These are phyloP conservation scores for Endotricha flammealis DNA, from an alignment of 2,888 invertebrate genomes.

Conservation along the genomic window DNA sequence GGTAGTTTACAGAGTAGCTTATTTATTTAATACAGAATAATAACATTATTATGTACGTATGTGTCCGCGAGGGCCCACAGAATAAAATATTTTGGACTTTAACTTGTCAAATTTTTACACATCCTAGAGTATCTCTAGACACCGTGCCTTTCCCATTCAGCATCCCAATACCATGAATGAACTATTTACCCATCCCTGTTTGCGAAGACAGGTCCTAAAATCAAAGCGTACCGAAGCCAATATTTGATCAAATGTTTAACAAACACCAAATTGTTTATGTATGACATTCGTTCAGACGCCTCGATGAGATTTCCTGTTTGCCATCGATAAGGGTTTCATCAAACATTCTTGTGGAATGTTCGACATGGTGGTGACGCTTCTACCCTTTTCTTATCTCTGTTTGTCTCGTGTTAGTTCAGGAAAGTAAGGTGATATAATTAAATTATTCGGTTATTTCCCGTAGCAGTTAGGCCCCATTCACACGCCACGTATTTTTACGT, in stretches of 20 bases:
- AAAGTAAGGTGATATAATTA: too few species aligned
- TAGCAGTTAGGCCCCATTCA: too few species aligned
- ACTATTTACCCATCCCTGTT: conserved; percentile 23
- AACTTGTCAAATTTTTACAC: too few species aligned
- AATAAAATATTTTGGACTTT: too few species aligned
- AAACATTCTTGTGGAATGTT: conserved; percentile 43
- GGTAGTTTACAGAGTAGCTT: too few species aligned
- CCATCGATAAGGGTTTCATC: conserved; percentile 45
- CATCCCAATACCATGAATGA: conserved; percentile 9
- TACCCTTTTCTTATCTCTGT: conserved; percentile 3
- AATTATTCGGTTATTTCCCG: too few species aligned
- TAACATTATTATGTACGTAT: too few species aligned
- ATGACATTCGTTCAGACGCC: conserved; percentile 37
- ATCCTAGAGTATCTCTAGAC: too few species aligned
- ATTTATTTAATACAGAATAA: too few species aligned
- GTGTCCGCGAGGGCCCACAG: too few species aligned
- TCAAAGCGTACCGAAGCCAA: conserved; percentile 44
- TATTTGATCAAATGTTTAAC: conserved; percentile 41
- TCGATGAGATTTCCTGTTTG: conserved; percentile 47
- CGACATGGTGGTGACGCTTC: conserved; percentile 20
- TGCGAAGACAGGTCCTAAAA: conserved; percentile 29
- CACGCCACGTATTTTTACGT: too few species aligned
- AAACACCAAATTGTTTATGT: conserved; percentile 35
- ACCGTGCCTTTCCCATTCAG: not conserved
- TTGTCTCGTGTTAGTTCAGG: too few species aligned